phyloP scores from a whole-genome alignment of 2,113 vertebrate genomes.

The Tupaia tana region DNA sequence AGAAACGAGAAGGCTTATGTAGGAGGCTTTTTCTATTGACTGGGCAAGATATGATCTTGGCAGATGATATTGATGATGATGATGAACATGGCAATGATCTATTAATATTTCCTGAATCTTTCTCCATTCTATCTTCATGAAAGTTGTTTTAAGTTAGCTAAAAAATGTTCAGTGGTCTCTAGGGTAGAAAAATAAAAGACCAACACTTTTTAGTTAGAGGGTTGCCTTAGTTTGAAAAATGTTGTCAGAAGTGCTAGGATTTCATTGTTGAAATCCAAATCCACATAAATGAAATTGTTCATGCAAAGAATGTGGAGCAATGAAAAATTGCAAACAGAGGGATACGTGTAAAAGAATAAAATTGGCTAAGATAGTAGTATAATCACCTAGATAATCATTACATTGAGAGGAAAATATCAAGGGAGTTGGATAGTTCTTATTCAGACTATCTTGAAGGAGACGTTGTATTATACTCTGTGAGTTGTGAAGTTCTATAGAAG shows the following conservation, averaged over 20 bases:
- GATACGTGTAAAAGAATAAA: not conserved
- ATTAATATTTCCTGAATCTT: not conserved
- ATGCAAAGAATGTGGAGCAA: not conserved
- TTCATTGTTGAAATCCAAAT: slow-evolving; percentile 30
- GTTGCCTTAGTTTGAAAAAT: not conserved
- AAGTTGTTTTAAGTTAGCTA: not conserved
- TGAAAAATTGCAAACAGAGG: not conserved
- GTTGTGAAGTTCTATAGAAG: not conserved
- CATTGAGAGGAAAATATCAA: not conserved
- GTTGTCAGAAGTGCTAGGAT: not conserved
- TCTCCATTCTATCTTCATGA: not conserved
- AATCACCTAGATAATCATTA: not conserved
- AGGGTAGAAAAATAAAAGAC: not conserved
- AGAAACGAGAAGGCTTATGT: not conserved
- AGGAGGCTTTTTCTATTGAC: not conserved
- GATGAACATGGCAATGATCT: not conserved
- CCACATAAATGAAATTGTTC: not conserved
- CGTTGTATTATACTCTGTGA: not conserved
- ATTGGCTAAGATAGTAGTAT: not conserved
- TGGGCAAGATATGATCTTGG: not conserved
- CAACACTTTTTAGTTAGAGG: not conserved
- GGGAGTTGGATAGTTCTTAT: not conserved
- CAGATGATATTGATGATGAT: not conserved
- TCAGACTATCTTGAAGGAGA: not conserved
- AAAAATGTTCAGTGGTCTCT: not conserved